Evolutionary conservation across 2,888 invertebrate species (phyloP).

Genomic region (Halocaridina rubra): DNA sequence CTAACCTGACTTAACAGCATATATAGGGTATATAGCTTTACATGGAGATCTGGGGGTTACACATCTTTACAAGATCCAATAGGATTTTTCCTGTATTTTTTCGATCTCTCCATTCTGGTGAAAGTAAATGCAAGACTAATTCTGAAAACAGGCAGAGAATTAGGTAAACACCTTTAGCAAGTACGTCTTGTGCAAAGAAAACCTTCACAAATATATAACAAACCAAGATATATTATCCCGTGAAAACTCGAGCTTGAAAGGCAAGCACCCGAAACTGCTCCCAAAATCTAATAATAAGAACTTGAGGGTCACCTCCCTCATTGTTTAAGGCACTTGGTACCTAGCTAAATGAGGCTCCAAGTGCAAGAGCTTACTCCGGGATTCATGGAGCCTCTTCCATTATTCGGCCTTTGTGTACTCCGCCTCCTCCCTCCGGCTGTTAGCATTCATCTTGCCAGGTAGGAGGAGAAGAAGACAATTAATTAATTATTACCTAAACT

Average conservation of each 20-base stretch:
- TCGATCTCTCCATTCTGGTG: no score
- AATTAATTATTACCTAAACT: background rate
- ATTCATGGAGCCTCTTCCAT: background rate
- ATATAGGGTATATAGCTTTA: no score
- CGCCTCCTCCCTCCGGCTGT: background rate
- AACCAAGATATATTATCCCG: background rate
- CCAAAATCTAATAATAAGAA: background rate
- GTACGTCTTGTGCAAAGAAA: no score
- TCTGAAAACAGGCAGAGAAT: no score
- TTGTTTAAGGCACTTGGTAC: background rate
- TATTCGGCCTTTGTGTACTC: background rate
- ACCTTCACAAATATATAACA: no score
- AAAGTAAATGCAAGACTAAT: no score
- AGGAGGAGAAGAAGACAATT: background rate
- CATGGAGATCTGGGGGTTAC: no score
- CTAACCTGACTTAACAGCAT: no score
- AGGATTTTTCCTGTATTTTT: no score
- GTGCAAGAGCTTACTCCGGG: background rate
- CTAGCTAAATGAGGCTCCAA: background rate
- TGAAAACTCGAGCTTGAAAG: background rate
- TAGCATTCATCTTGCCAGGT: background rate
- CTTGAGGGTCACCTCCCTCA: background rate
- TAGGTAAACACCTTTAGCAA: no score
- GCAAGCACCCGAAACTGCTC: background rate
- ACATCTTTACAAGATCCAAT: no score